These are phyloP conservation scores for Sakesphorus luctuosus DNA, from an alignment of 2,113 vertebrate genomes.

Conservation along the genomic window DNA sequence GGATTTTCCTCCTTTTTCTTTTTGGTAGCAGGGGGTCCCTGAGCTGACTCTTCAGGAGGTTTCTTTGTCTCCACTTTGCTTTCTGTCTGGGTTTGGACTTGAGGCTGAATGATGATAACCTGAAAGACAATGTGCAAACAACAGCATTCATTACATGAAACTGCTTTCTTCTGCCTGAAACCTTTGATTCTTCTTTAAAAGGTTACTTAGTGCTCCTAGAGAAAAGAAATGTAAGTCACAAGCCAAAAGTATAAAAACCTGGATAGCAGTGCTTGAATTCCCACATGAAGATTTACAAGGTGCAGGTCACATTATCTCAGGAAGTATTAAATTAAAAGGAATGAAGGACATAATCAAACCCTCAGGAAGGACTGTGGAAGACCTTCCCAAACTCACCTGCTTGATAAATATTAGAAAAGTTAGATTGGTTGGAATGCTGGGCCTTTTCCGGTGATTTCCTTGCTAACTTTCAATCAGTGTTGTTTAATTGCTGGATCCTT, in stretches of 20 bases:
- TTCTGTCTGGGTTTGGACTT: conserved; percentile 84
- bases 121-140: conserved; percentile 51
- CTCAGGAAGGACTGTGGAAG: neutral
- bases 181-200: neutral
- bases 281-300: neutral
- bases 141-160: neutral
- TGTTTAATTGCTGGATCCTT: neutral
- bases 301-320: neutral
- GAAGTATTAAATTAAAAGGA: neutral
- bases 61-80: conserved; percentile 77
- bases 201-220: neutral
- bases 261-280: neutral
- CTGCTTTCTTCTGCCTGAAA: neutral
- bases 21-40: conserved; percentile 77
- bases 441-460: neutral
- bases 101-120: conserved; percentile 97
- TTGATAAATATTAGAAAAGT: neutral
- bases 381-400: neutral
- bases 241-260: neutral
- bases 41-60: conserved; percentile 78
- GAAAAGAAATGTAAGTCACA: neutral
- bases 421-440: neutral
- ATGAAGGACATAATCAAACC: neutral
- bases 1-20: conserved; percentile 84
- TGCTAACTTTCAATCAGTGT: neutral